Evolutionary conservation across 2,113 vertebrate species (phyloP).

Genomic region (Anser brachyrhynchus): DNA sequence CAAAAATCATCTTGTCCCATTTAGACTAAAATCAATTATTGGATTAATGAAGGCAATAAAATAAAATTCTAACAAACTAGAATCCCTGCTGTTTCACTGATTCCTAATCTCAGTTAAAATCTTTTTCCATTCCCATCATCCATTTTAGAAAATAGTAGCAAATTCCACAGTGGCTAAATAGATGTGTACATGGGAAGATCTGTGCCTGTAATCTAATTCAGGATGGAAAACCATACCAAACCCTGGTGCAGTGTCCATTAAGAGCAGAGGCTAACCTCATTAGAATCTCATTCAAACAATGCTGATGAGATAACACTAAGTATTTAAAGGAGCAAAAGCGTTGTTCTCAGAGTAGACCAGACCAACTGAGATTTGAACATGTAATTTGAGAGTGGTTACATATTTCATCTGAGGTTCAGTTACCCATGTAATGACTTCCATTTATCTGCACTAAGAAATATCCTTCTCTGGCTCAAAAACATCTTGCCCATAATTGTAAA

Average conservation of each 20-base stretch:
- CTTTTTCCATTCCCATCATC: not conserved
- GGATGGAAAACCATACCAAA: not conserved
- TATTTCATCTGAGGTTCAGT: not conserved
- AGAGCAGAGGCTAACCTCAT: not conserved
- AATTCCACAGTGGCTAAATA: not conserved
- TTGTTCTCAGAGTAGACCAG: not conserved
- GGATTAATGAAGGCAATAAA: not conserved
- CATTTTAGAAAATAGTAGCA: not conserved
- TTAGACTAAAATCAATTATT: slow-evolving; percentile 1
- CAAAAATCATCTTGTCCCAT: not conserved
- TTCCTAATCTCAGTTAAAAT: not conserved
- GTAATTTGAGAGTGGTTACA: not conserved
- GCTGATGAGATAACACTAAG: not conserved
- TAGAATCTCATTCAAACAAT: not conserved
- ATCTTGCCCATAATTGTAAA: not conserved
- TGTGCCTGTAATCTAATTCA: slow-evolving; percentile 1
- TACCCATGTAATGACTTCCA: not conserved
- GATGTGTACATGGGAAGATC: not conserved
- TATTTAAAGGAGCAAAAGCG: not conserved
- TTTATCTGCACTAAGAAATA: slow-evolving; percentile 18
- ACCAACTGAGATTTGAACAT: not conserved
- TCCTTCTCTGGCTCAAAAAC: not conserved
- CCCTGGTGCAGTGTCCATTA: not conserved
- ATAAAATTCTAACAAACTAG: not conserved
- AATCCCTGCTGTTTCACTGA: not conserved